Base-by-base conservation (phyloP, 2,797 vertebrate species). In the Sebastes baramenuke region DNA sequence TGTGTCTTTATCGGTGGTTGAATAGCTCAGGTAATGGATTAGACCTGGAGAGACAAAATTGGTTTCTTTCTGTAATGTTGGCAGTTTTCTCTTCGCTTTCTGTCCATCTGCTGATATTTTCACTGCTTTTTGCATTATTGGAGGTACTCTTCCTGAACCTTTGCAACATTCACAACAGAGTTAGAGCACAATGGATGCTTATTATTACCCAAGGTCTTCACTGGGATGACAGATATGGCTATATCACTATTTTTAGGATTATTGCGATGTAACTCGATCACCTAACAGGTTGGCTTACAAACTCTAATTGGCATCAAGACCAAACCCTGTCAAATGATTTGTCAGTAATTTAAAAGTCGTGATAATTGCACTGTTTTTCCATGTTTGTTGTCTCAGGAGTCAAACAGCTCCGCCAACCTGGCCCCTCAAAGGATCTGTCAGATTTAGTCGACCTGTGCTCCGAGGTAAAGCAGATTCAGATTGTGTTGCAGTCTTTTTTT, bases 11-110 rank as follows among this genome's bases (percentile, higher is more conserved):
- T 75, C 52, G 12, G 1, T 25, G 36, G 24, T 34, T 72, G 64
- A 72, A 76, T 68, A 46, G 61, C 75, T 38, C 62, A 72, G 61
- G 27, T 36, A 80, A 74, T 59, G 56, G 64, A 79, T 85, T 25
- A 68, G 36, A 72, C 49, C 72, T 24, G 13, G 55, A 58, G 56
- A 58, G 58, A 3, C 32, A 20, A 52, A 62, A 71, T 11, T 55
- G 55, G n/a, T 36, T 77, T 74, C 61, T 67, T 66, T 67, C 62
- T 56, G 29, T 65, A 27, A 18, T 18, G 64, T 49, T 52, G 58
- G 36, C 69, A 34, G 11, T 71, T 75, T 67, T 8, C 10, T 58
- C 30, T 66, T 4, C 1, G 6, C 24, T 54, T 66, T 9, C 8
- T 27, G 67, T 62, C 67, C 18, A 6, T 71, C 61, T 46, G 55